A percentile compares a stretch with the other conserved stretches of the same genome.
These are phyloP conservation scores for Trichomalopsis sarcophagae DNA, from an alignment of 1,140 invertebrate genomes.

Conservation along the genomic window DNA sequence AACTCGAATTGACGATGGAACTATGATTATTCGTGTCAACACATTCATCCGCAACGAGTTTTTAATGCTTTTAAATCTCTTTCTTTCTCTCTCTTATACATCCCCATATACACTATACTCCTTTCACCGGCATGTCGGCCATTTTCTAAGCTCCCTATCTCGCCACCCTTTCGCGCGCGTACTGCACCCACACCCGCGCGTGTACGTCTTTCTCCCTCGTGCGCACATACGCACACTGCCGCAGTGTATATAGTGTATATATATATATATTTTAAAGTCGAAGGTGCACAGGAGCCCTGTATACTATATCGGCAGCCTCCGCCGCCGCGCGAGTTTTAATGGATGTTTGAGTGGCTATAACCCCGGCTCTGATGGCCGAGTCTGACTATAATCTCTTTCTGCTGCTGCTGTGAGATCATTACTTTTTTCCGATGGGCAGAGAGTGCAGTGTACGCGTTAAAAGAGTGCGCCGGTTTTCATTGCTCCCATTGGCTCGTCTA, in stretches of 20 bases:
- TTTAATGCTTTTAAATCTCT: not conserved
- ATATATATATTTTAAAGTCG: too few species aligned
- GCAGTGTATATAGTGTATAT: too few species aligned
- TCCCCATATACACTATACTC: not conserved
- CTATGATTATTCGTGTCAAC: too few species aligned
- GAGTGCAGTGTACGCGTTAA: not conserved
- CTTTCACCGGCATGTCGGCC: not conserved
- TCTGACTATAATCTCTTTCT: slow-evolving; percentile 25
- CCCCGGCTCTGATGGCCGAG: slow-evolving; percentile 1
- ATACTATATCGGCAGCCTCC: too few species aligned
- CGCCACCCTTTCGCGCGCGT: not conserved
- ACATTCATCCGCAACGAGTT: too few species aligned
- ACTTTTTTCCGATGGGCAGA: not conserved
- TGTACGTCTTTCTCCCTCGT: too few species aligned
- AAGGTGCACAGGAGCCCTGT: too few species aligned
- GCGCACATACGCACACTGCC: too few species aligned
- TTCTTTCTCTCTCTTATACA: not conserved
- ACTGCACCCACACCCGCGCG: too few species aligned
- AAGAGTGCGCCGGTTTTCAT: not conserved
- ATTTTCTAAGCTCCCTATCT: slow-evolving; percentile 7
- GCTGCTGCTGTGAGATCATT: not conserved
- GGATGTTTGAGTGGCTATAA: slow-evolving; percentile 31
- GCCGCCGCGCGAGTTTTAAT: slow-evolving; percentile 3
- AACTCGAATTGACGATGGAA: too few species aligned
- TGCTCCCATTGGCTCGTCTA: not conserved